A percentile compares a stretch with the other conserved stretches of the same genome.
These are phyloP conservation scores for Toxostoma redivivum DNA, from an alignment of 2,113 vertebrate genomes.

Conservation along the genomic window DNA sequence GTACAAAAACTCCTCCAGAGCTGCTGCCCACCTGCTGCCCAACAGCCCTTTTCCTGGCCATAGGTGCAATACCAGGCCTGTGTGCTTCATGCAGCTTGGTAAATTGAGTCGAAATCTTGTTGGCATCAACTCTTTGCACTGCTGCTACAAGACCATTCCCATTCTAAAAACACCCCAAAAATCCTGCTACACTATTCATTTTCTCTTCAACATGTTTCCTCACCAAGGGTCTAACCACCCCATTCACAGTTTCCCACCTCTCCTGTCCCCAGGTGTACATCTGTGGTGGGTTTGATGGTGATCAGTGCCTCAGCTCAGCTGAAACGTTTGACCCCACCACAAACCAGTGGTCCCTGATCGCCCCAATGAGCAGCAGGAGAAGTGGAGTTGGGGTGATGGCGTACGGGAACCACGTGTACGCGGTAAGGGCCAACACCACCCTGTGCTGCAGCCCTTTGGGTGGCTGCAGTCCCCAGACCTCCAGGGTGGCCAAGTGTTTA, in stretches of 20 bases:
- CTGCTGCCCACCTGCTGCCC: not conserved
- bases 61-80: no score
- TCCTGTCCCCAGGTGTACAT: slow-evolving; percentile 80
- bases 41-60: not conserved
- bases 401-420: slow-evolving; percentile 73
- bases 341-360: slow-evolving; percentile 77
- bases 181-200: not conserved
- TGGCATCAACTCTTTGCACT: not conserved
- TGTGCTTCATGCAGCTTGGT: not conserved
- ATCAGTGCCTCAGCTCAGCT: slow-evolving; percentile 75
- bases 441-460: not conserved
- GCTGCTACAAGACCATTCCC: not conserved
- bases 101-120: not conserved
- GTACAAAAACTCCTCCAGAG: not conserved
- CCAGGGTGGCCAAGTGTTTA: not conserved
- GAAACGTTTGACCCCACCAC: slow-evolving; percentile 74
- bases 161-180: not conserved
- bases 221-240: no score
- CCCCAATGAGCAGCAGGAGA: slow-evolving; percentile 80
- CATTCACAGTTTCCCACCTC: not conserved
- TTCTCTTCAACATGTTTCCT: not conserved
- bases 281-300: slow-evolving; percentile 86
- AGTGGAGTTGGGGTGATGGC: slow-evolving; percentile 80
- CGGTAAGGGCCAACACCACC: slow-evolving; percentile 60
- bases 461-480: not conserved